These are phyloP conservation scores for Camptogramma bilineatum DNA, from an alignment of 2,888 invertebrate species.

Conservation along the genomic window DNA sequence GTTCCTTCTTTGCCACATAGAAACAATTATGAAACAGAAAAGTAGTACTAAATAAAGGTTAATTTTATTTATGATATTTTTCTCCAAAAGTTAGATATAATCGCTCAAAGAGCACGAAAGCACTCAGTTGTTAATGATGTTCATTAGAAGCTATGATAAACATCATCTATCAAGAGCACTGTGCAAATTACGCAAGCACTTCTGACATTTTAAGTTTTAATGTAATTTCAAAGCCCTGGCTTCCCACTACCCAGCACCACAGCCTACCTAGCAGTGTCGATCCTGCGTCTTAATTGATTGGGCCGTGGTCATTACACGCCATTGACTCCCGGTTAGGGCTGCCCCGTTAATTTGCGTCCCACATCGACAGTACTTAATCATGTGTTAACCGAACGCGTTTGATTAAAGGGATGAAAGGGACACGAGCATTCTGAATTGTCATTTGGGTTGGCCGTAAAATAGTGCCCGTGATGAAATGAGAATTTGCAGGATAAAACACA, in stretches of 20 bases:
- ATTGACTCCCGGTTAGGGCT: constrained; percentile 62
- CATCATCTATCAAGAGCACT: too few species aligned
- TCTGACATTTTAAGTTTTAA: neutral
- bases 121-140: too few species aligned
- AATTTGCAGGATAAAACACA: neutral
- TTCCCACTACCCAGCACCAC: constrained; percentile 23
- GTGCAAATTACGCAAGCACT: too few species aligned
- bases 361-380: constrained; percentile 43
- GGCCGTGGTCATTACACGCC: constrained; percentile 62
- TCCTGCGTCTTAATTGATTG: constrained; percentile 60
- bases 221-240: constrained; percentile 2
- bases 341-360: constrained; percentile 46
- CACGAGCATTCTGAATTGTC: constrained; percentile 24
- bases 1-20: neutral
- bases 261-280: constrained; percentile 18
- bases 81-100: too few species aligned
- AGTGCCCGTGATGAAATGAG: neutral
- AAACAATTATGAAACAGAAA: too few species aligned
- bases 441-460: constrained; percentile 16
- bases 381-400: constrained; percentile 44
- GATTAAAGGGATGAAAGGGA: constrained; percentile 42
- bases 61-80: too few species aligned
- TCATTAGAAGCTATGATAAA: too few species aligned
- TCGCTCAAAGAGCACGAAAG: too few species aligned
- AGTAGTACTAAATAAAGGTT: too few species aligned